Evolutionary conservation across 2,888 invertebrate species (phyloP).

Genomic region (Homarus gammarus): DNA sequence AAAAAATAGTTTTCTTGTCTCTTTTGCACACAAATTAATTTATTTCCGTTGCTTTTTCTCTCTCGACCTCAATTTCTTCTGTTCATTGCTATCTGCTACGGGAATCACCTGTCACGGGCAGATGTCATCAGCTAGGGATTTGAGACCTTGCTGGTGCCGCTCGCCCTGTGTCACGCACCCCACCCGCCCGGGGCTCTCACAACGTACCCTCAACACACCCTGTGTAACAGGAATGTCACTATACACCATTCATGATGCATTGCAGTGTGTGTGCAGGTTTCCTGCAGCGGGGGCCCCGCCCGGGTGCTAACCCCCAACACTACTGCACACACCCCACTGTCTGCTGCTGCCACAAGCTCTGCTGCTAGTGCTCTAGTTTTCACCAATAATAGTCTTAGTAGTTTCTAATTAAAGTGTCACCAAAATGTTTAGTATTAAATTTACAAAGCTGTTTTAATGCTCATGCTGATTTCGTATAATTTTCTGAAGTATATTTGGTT

Average conservation of each 20-base stretch:
- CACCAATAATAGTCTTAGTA: constrained; percentile 44
- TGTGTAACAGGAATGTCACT: constrained; percentile 43
- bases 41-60: constrained; percentile 71
- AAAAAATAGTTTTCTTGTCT: constrained; percentile 62
- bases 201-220: constrained; percentile 42
- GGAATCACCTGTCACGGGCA: constrained; percentile 66
- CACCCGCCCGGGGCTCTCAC: constrained; percentile 50
- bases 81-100: constrained; percentile 60
- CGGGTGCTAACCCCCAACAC: constrained; percentile 53
- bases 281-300: constrained; percentile 33
- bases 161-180: constrained; percentile 46
- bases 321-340: constrained; percentile 60
- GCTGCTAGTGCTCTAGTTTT: constrained; percentile 62
- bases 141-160: constrained; percentile 23
- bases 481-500: constrained; percentile 26
- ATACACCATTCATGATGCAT: constrained; percentile 36
- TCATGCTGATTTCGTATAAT: constrained; percentile 25
- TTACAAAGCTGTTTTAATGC: constrained; percentile 12
- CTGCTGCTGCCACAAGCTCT: constrained; percentile 65
- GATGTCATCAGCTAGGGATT: constrained; percentile 49
- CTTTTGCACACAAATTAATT: constrained; percentile 70
- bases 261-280: constrained; percentile 50
- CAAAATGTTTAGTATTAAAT: constrained; percentile 1
- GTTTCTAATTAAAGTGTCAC: neutral
- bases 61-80: constrained; percentile 60